These are phyloP conservation scores for Harpagoxenus sublaevis DNA, from an alignment of 2,888 invertebrate genomes.

Conservation along the genomic window DNA sequence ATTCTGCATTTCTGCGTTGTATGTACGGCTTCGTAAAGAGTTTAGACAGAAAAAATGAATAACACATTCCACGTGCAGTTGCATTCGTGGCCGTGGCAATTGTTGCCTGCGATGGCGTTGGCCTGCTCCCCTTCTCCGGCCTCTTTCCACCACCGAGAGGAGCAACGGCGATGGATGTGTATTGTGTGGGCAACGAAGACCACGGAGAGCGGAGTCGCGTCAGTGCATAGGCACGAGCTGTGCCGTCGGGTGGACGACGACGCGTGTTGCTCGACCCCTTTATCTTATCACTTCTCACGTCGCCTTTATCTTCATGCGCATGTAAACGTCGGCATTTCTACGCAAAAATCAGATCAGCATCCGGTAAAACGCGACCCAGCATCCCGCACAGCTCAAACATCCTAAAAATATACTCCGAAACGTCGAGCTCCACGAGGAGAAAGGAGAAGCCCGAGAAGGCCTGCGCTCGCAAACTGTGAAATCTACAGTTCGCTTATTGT, in stretches of 20 bases:
- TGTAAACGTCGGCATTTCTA: neutral
- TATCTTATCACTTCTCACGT: constrained; percentile 63
- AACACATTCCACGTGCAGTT: constrained; percentile 36
- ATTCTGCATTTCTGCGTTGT: neutral
- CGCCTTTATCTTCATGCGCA: neutral
- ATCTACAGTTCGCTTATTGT: constrained; percentile 38
- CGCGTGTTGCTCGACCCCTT: neutral
- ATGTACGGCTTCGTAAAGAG: neutral
- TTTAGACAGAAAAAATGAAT: neutral
- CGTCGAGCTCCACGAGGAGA: constrained; percentile 57
- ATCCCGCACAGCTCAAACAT: neutral
- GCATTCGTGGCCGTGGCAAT: constrained; percentile 21
- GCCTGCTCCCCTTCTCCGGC: constrained; percentile 6
- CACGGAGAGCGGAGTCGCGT: constrained; percentile 1
- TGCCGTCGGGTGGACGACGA: neutral
- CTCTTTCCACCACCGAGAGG: neutral
- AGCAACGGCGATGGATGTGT: constrained; percentile 19
- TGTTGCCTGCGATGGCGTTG: constrained; percentile 41
- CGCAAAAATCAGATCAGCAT: neutral
- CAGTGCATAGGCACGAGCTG: constrained; percentile 41
- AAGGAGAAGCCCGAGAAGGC: constrained; percentile 67
- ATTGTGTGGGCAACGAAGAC: constrained; percentile 37
- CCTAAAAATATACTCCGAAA: constrained; percentile 9
- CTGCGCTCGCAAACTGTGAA: constrained; percentile 58
- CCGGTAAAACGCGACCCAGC: neutral